A percentile compares a stretch with the other conserved stretches of the same genome.
These are phyloP conservation scores for Epizoanthus ramosus DNA, from an alignment of 92 coral and sea anemone genomes.

Conservation along the genomic window DNA sequence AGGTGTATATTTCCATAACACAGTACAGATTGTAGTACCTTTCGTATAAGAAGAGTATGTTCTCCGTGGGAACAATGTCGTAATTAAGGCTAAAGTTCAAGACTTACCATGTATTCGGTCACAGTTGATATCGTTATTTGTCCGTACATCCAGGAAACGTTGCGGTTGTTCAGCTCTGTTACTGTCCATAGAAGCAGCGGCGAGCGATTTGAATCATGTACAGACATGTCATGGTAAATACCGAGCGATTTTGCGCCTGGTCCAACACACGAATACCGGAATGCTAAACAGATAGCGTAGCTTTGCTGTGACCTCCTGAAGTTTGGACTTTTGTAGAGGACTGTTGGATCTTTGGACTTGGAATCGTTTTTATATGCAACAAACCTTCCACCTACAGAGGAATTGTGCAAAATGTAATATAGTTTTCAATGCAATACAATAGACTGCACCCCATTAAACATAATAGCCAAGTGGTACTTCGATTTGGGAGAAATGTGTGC, in stretches of 20 bases:
- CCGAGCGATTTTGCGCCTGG: slow-evolving; percentile 56
- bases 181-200: slow-evolving; percentile 59
- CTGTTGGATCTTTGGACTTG: not conserved
- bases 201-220: slow-evolving; percentile 17
- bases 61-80: too few species aligned
- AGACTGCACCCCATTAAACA: too few species aligned
- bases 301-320: slow-evolving; percentile 54
- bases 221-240: slow-evolving; percentile 55
- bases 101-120: slow-evolving; percentile 50
- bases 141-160: slow-evolving; percentile 55
- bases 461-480: too few species aligned
- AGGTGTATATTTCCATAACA: too few species aligned
- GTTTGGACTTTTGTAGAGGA: slow-evolving; percentile 52
- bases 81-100: too few species aligned
- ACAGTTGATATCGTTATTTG: slow-evolving; percentile 55
- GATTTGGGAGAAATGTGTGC: too few species aligned
- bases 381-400: slow-evolving; percentile 30
- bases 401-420: not conserved
- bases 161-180: slow-evolving; percentile 47
- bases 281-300: slow-evolving; percentile 61
- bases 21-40: too few species aligned
- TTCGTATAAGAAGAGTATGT: too few species aligned
- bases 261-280: slow-evolving; percentile 65
- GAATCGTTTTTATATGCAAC: slow-evolving; percentile 14
- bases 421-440: not conserved